phyloP scores from a whole-genome alignment of 1,140 invertebrate species.

The Grapholita molesta region DNA sequence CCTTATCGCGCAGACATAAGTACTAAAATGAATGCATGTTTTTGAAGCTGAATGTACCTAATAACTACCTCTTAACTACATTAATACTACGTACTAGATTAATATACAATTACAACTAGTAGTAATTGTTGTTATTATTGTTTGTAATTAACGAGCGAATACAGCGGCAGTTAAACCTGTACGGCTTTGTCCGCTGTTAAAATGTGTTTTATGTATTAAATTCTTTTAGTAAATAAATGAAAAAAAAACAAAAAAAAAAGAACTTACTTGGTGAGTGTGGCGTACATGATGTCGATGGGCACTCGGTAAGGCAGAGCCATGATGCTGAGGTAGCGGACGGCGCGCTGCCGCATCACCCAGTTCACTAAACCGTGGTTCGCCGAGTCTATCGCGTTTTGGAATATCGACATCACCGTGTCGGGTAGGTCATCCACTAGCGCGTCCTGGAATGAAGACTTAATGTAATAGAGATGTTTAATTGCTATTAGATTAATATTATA shows the following conservation, averaged over 20 bases:
- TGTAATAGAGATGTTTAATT: background rate
- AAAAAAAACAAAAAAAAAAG: background rate
- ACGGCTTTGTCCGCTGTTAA: too few relatives aligned
- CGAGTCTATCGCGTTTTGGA: constrained; percentile 94
- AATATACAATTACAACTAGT: too few relatives aligned
- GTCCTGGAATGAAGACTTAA: constrained; percentile 79
- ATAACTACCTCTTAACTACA: too few relatives aligned
- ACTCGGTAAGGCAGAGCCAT: constrained; percentile 90
- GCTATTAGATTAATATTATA: background rate
- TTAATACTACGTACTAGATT: too few relatives aligned
- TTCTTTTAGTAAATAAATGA: too few relatives aligned
- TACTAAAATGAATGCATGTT: too few relatives aligned
- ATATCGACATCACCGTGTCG: constrained; percentile 89
- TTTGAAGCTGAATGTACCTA: too few relatives aligned
- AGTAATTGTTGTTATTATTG: too few relatives aligned
- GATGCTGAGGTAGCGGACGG: constrained; percentile 87
- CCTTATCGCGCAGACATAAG: too few relatives aligned
- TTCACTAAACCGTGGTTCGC: constrained; percentile 94
- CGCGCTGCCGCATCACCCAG: constrained; percentile 91
- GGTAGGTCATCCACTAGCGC: constrained; percentile 91
- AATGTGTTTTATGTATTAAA: too few relatives aligned
- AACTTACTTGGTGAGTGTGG: constrained; percentile 90
- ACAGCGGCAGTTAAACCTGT: too few relatives aligned
- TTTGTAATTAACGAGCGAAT: too few relatives aligned
- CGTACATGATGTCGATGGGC: constrained; percentile 91